phyloP scores from a whole-genome alignment of 2,888 invertebrate genomes.

The Drosophila antonietae region DNA sequence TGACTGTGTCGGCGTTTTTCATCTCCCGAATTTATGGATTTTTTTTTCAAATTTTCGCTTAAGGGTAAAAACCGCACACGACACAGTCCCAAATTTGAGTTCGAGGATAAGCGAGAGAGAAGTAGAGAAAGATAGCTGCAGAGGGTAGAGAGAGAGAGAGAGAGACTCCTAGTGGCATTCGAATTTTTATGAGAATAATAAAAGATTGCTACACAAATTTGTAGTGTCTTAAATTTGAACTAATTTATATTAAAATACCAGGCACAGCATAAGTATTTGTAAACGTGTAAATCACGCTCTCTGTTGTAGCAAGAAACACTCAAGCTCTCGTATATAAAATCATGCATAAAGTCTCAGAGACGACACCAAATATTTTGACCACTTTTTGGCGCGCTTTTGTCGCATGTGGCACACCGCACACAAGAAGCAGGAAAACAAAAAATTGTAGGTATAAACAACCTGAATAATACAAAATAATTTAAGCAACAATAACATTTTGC shows the following conservation, averaged over 20 bases:
- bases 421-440: conserved; percentile 15
- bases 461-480: conserved; percentile 79
- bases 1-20: conserved; percentile 76
- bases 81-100: conserved; percentile 9
- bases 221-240: conserved; percentile 59
- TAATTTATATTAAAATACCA: conserved; percentile 56
- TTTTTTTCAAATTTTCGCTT: conserved; percentile 56
- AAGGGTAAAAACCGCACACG: conserved; percentile 57
- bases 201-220: conserved; percentile 58
- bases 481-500: conserved; percentile 79
- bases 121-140: neutral
- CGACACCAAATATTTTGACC: neutral
- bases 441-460: conserved; percentile 48
- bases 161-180: conserved; percentile 15
- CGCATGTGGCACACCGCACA: conserved; percentile 17
- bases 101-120: conserved; percentile 17
- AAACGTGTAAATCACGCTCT: neutral
- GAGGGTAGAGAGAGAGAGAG: neutral
- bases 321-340: neutral
- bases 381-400: conserved; percentile 17
- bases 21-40: conserved; percentile 74
- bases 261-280: neutral
- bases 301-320: neutral
- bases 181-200: conserved; percentile 51
- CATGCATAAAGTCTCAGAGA: neutral